A percentile compares a stretch with the other conserved stretches of the same genome.
These are phyloP conservation scores for Xestoiulus laeticollis DNA, from an alignment of 2,888 invertebrate genomes.

Conservation along the genomic window DNA sequence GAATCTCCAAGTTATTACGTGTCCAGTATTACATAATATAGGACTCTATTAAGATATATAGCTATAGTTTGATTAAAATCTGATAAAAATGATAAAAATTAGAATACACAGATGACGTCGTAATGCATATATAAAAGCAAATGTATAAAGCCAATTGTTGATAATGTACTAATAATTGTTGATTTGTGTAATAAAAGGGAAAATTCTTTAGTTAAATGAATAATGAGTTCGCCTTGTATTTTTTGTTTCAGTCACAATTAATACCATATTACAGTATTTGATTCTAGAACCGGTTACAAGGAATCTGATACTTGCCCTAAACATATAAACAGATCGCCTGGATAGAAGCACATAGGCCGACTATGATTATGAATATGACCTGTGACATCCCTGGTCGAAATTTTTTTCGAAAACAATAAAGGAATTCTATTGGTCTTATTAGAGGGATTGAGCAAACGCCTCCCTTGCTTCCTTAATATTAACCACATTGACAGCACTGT, in stretches of 20 bases:
- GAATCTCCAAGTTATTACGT: conserved; percentile 17
- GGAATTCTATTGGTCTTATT: too few species aligned
- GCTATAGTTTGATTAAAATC: conserved; percentile 20
- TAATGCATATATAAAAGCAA: conserved; percentile 20
- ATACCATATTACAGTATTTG: too few species aligned
- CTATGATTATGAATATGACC: too few species aligned
- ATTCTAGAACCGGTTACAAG: too few species aligned
- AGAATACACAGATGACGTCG: not conserved
- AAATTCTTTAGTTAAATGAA: conserved; percentile 38
- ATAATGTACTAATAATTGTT: conserved; percentile 18
- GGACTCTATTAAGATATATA: conserved; percentile 40
- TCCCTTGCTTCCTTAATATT: too few species aligned
- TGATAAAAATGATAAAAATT: not conserved
- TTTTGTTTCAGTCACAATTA: not conserved
- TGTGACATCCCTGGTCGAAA: too few species aligned
- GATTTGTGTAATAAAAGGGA: conserved; percentile 41
- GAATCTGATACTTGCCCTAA: too few species aligned
- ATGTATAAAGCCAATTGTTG: conserved; percentile 40
- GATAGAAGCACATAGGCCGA: too few species aligned
- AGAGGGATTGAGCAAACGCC: too few species aligned
- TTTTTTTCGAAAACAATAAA: too few species aligned
- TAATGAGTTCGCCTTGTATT: not conserved
- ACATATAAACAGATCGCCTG: too few species aligned
- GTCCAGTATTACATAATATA: conserved; percentile 39
- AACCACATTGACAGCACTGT: too few species aligned